Conservation (phyloP, 2,113 vertebrate genomes). For the Carlito syrichta region DNA sequence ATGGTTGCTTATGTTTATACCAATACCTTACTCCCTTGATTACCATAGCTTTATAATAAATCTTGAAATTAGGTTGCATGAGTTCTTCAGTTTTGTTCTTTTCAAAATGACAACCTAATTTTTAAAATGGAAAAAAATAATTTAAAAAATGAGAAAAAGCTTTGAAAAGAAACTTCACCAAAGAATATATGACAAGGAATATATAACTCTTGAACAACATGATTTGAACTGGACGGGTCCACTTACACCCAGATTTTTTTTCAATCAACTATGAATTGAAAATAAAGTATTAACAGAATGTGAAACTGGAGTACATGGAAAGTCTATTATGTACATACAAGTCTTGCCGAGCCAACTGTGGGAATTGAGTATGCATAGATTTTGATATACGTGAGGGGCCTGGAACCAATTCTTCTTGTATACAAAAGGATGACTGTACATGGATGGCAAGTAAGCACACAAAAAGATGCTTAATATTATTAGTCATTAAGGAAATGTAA, state of each 20-base stretch:
- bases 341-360: background rate
- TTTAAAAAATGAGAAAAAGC: background rate
- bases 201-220: background rate
- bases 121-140: background rate
- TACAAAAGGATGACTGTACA: background rate
- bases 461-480: background rate
- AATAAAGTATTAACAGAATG: background rate
- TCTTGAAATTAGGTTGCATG: background rate
- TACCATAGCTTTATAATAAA: background rate
- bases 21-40: background rate
- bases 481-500: background rate
- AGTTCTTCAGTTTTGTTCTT: background rate
- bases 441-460: background rate
- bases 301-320: background rate
- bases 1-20: background rate
- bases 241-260: background rate
- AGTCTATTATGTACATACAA: background rate
- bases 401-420: background rate
- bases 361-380: background rate
- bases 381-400: background rate
- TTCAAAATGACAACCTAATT: background rate
- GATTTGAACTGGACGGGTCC: background rate
- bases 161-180: background rate
- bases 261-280: background rate
- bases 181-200: background rate